phyloP scores from a whole-genome alignment of 2,888 invertebrate genomes.

The Caenorhabditis uteleia region DNA sequence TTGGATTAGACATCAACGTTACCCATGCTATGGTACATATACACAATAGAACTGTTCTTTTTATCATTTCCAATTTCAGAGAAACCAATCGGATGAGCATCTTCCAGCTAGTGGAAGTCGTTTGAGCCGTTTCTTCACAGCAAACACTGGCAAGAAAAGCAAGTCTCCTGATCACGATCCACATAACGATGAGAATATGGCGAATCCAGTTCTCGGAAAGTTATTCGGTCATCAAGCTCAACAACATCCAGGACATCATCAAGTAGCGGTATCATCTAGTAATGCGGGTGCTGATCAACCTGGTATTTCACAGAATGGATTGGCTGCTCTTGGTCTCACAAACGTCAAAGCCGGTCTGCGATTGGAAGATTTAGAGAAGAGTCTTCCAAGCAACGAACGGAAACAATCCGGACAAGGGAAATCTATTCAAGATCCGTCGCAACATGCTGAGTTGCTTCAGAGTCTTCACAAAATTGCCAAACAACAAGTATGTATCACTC shows the following conservation, averaged over 20 bases:
- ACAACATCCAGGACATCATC: constrained; percentile 15
- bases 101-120: constrained; percentile 38
- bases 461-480: constrained; percentile 41
- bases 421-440: constrained; percentile 51
- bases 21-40: neutral
- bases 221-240: constrained; percentile 27
- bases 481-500: constrained; percentile 12
- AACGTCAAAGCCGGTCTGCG: constrained; percentile 27
- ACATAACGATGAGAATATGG: constrained; percentile 26
- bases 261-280: too few species aligned
- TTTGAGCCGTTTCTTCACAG: constrained; percentile 53
- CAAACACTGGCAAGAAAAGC: constrained; percentile 7
- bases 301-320: constrained; percentile 2
- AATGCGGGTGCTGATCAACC: neutral
- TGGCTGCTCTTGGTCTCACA: constrained; percentile 1
- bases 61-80: too few species aligned
- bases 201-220: constrained; percentile 31
- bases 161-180: constrained; percentile 4
- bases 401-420: constrained; percentile 29
- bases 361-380: constrained; percentile 43
- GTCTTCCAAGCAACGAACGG: constrained; percentile 2
- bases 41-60: too few species aligned
- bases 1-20: constrained; percentile 37
- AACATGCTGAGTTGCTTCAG: constrained; percentile 52
- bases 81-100: constrained; percentile 8